These are phyloP conservation scores for Gambelia wislizenii DNA, from an alignment of 2,797 vertebrate genomes.

Conservation along the genomic window DNA sequence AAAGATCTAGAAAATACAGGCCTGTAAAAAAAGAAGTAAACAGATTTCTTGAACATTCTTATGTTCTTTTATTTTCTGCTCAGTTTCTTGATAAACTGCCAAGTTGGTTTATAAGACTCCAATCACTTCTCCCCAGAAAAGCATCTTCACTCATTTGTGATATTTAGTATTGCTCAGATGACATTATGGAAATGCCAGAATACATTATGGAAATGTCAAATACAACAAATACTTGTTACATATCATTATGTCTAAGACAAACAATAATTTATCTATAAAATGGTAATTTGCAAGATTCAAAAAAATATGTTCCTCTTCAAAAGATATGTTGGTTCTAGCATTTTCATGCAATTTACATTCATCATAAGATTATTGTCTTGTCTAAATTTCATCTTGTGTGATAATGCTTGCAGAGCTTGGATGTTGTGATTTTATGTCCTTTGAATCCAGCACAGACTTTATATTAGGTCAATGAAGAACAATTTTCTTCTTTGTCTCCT, in stretches of 20 bases:
- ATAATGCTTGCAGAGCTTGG: slow-evolving; percentile 39
- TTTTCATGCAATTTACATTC: slow-evolving; percentile 28
- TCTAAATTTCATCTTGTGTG: background rate
- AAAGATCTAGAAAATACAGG: slow-evolving; percentile 17
- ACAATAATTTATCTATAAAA: slow-evolving; percentile 21
- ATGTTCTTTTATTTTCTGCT: slow-evolving; percentile 15
- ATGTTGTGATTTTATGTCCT: background rate
- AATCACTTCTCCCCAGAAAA: slow-evolving; percentile 9
- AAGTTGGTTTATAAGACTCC: slow-evolving; percentile 38
- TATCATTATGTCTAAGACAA: background rate
- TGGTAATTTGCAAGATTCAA: slow-evolving; percentile 38
- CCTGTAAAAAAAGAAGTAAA: background rate
- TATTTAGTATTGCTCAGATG: slow-evolving; percentile 42
- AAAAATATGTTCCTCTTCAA: slow-evolving; percentile 40
- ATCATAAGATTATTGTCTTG: slow-evolving; percentile 5
- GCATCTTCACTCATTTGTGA: slow-evolving; percentile 21
- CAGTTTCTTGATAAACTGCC: slow-evolving; percentile 5
- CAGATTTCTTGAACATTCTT: background rate
- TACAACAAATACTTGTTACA: background rate
- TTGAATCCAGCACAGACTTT: background rate
- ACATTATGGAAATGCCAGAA: background rate
- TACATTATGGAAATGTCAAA: background rate
- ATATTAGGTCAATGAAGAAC: background rate
- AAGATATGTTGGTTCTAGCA: slow-evolving; percentile 39
- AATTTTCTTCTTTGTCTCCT: background rate